Conservation (phyloP, 2,888 invertebrate genomes). For the Schizotus pectinicornis region DNA sequence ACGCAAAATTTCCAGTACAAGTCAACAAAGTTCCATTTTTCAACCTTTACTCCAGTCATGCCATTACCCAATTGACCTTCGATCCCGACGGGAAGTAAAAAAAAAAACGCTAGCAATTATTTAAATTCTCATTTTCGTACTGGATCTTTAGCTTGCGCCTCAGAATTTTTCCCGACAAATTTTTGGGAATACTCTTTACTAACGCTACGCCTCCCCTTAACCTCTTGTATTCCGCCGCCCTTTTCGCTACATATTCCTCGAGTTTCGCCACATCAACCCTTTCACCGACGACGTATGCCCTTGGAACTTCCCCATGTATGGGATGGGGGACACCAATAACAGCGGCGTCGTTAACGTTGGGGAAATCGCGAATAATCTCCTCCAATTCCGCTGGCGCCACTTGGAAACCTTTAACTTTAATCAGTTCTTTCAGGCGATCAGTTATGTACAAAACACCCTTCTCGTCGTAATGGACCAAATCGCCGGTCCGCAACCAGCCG, state of each 20-base stretch:
- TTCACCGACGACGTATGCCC: conserved; percentile 71
- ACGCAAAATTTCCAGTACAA: too few species aligned
- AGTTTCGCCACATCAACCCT: conserved; percentile 56
- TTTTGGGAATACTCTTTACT: conserved; percentile 63
- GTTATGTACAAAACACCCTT: conserved; percentile 70
- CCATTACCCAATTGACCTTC: too few species aligned
- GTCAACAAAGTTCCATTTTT: too few species aligned
- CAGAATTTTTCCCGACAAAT: conserved; percentile 64
- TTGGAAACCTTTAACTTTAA: conserved; percentile 73
- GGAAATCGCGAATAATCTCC: conserved; percentile 69
- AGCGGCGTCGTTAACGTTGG: conserved; percentile 75
- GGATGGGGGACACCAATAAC: conserved; percentile 77
- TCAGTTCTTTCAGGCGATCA: conserved; percentile 79
- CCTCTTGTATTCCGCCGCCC: conserved; percentile 76
- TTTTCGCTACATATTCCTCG: conserved; percentile 65
- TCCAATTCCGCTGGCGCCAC: conserved; percentile 87
- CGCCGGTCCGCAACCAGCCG: conserved; percentile 77
- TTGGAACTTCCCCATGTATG: conserved; percentile 73
- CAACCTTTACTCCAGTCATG: too few species aligned
- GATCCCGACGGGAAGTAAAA: too few species aligned
- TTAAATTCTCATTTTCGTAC: neutral
- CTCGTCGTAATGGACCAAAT: conserved; percentile 64
- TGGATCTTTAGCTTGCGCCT: conserved; percentile 6
- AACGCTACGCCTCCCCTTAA: conserved; percentile 63
- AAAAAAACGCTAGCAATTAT: neutral